Conservation (phyloP, 23 tunicate genomes). For the Diplosoma virens region DNA sequence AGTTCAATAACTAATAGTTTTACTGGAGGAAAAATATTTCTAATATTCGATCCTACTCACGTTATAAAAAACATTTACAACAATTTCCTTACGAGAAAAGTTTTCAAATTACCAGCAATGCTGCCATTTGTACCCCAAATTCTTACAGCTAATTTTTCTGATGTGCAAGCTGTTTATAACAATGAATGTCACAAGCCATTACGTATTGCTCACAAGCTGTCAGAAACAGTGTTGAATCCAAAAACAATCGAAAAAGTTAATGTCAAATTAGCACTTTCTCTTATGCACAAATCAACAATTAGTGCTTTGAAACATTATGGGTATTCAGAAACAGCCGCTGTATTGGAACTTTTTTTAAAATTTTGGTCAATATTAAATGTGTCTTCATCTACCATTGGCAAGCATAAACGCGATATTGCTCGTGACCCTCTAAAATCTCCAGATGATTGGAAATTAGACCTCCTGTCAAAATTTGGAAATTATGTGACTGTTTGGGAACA, state of each 20-base stretch:
- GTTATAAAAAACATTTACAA: constrained; percentile 7
- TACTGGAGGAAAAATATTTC: constrained; percentile 12
- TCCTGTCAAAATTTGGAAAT: constrained; percentile 1
- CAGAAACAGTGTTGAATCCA: constrained; percentile 12
- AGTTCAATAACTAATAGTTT: neutral
- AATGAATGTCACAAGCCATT: constrained; percentile 6
- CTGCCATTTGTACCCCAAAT: neutral
- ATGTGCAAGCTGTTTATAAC: neutral
- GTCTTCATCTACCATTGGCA: neutral
- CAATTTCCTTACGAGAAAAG: neutral
- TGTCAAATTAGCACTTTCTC: constrained; percentile 1
- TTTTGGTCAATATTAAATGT: constrained; percentile 15
- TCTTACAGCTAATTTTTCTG: constrained; percentile 3
- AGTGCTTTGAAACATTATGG: constrained; percentile 7
- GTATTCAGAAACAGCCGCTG: neutral
- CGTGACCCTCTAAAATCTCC: constrained; percentile 14
- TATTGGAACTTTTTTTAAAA: constrained; percentile 2
- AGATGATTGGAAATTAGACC: constrained; percentile 5
- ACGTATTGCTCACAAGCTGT: constrained; percentile 7
- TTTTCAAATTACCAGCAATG: neutral
- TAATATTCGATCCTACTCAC: constrained; percentile 20
- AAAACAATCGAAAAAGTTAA: constrained; percentile 17
- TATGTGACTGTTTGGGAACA: neutral
- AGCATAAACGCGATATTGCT: neutral
- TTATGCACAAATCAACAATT: constrained; percentile 2